A percentile compares a stretch with the other conserved stretches of the same genome.
Evolutionary conservation across 2,797 vertebrate genomes (phyloP).

Genomic region (Ptychobarbus kaznakovi): DNA sequence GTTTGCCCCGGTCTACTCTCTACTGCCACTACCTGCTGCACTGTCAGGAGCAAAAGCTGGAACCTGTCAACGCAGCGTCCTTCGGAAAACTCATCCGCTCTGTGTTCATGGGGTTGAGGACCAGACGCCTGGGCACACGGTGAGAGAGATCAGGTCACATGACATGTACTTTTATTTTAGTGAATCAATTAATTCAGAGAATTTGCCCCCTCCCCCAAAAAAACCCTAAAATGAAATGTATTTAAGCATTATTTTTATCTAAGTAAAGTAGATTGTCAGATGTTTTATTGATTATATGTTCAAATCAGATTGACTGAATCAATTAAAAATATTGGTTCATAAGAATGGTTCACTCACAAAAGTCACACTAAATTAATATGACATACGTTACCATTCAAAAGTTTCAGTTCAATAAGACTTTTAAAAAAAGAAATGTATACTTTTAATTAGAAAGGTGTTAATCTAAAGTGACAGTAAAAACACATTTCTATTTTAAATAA

Average conservation of each 20-base stretch:
- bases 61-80: constrained; percentile 93
- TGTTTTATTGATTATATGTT: not conserved
- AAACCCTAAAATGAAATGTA: not conserved
- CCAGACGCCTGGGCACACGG: constrained; percentile 91
- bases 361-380: not conserved
- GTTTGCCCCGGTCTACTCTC: constrained; percentile 92
- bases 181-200: not conserved
- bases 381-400: not conserved
- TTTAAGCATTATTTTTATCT: not conserved
- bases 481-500: not conserved
- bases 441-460: not conserved
- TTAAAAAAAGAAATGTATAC: not conserved
- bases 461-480: not conserved
- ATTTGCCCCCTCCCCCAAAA: no score
- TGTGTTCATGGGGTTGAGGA: constrained; percentile 93
- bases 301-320: not conserved
- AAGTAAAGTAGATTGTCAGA: not conserved
- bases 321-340: not conserved
- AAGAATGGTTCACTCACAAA: not conserved
- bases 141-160: constrained; percentile 65
- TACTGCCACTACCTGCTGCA: constrained; percentile 97
- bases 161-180: not conserved
- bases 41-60: constrained; percentile 96
- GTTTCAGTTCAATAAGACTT: not conserved
- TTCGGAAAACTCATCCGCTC: constrained; percentile 95